These are phyloP conservation scores for Hyla sarda DNA, from an alignment of 2,113 vertebrate species.

Conservation along the genomic window DNA sequence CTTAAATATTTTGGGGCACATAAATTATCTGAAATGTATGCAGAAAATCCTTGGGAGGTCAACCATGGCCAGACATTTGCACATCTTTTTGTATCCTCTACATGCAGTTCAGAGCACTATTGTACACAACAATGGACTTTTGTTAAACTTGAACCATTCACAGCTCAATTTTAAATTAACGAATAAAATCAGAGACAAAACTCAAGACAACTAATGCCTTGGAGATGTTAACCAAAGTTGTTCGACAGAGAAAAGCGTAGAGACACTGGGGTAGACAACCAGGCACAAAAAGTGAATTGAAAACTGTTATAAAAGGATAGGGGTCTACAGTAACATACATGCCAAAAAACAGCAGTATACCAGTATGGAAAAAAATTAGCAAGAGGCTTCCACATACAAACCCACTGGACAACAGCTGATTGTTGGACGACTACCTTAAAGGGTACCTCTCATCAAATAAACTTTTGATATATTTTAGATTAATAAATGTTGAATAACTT, in stretches of 20 bases:
- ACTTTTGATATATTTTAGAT: too few species aligned
- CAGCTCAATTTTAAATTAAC: neutral
- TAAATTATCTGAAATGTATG: constrained; percentile 29
- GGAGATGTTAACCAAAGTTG: too few species aligned
- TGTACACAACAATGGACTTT: constrained; percentile 15
- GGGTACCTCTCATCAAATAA: too few species aligned
- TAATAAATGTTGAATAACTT: too few species aligned
- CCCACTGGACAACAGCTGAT: too few species aligned
- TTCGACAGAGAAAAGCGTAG: neutral
- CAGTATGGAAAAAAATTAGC: too few species aligned
- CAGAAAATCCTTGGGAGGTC: neutral
- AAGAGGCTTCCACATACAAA: too few species aligned
- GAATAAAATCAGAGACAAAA: neutral
- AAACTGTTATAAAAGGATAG: neutral
- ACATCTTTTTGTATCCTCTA: neutral
- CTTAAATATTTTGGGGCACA: constrained; percentile 33
- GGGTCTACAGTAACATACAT: neutral
- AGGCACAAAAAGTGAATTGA: neutral
- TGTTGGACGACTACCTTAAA: too few species aligned
- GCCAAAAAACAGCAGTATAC: too few species aligned
- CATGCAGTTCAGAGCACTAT: constrained; percentile 15
- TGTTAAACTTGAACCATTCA: neutral
- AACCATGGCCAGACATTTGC: neutral
- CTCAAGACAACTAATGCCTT: neutral
- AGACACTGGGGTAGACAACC: neutral